Percentiles rank a stretch among this genome's conserved stretches.
These are phyloP conservation scores for Drosophila ambigua DNA, from an alignment of 1,140 invertebrate species.

Conservation along the genomic window DNA sequence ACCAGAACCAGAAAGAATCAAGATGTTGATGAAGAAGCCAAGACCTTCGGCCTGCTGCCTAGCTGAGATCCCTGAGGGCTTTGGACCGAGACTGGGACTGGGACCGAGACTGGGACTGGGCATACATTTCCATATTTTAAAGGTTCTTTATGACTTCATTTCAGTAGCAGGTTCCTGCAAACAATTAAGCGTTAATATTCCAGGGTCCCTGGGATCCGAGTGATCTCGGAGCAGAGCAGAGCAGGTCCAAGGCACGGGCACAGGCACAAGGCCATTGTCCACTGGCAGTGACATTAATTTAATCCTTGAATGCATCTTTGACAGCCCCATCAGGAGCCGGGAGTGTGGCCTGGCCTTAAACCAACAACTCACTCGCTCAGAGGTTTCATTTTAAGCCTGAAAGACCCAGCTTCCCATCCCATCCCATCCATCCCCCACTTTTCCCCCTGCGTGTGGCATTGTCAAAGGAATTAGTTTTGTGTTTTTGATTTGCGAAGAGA, in stretches of 20 bases:
- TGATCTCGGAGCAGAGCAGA: too few relatives aligned
- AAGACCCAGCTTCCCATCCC: constrained; percentile 7
- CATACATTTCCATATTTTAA: constrained; percentile 79
- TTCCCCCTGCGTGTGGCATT: constrained; percentile 68
- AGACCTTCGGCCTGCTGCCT: constrained; percentile 18
- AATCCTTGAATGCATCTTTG: constrained; percentile 83
- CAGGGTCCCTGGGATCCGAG: constrained; percentile 18
- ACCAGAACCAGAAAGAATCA: constrained; percentile 35
- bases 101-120: not conserved
- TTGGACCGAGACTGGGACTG: constrained; percentile 17
- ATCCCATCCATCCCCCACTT: not conserved
- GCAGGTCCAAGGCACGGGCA: too few relatives aligned
- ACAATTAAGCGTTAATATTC: constrained; percentile 78
- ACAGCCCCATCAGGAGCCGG: constrained; percentile 56
- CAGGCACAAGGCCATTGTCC: constrained; percentile 57
- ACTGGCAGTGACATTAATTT: constrained; percentile 82
- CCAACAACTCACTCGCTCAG: constrained; percentile 39
- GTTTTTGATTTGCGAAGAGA: constrained; percentile 79
- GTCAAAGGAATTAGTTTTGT: constrained; percentile 82
- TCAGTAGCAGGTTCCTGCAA: constrained; percentile 61
- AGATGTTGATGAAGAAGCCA: constrained; percentile 35
- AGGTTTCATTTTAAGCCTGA: constrained; percentile 27
- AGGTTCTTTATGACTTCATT: constrained; percentile 76
- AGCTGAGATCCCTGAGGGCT: constrained; percentile 34
- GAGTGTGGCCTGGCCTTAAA: constrained; percentile 5